Evolutionary conservation across 2,113 vertebrate genomes (phyloP).

Genomic region (Phocoena phocoena): DNA sequence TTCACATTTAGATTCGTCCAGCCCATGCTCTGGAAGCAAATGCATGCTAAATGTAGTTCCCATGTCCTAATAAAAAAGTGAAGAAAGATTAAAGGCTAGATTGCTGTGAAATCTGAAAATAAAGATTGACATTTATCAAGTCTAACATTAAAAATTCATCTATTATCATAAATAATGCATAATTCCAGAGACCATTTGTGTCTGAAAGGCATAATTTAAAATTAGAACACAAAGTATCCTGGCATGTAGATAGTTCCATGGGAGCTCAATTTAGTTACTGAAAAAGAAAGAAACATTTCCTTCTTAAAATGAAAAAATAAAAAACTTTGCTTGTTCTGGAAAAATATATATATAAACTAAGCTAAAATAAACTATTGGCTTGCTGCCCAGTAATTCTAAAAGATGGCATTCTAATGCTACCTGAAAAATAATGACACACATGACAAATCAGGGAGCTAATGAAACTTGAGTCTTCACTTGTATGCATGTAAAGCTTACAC

Average conservation of each 20-base stretch:
- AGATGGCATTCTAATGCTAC: conserved; percentile 15
- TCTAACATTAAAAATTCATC: conserved; percentile 12
- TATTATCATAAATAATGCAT: background rate
- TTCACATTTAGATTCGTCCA: background rate
- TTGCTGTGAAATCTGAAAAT: background rate
- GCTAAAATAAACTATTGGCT: conserved; percentile 29
- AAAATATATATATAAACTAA: background rate
- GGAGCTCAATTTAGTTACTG: background rate
- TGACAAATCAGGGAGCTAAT: conserved; percentile 31
- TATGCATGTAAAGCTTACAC: conserved; percentile 34
- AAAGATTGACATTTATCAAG: background rate
- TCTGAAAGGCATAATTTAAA: conserved; percentile 48
- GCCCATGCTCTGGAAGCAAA: background rate
- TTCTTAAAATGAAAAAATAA: background rate
- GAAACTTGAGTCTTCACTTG: conserved; percentile 17
- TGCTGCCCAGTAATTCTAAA: conserved; percentile 18
- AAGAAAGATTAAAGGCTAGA: background rate
- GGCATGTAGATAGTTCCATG: background rate
- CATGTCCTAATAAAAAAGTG: background rate
- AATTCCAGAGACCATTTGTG: conserved; percentile 12
- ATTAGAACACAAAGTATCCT: background rate
- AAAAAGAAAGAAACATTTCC: background rate
- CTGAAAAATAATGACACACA: conserved; percentile 16
- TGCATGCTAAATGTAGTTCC: background rate
- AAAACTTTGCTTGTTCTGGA: background rate